phyloP scores from a whole-genome alignment of 2,113 vertebrate genomes.

The Nipponia nippon region DNA sequence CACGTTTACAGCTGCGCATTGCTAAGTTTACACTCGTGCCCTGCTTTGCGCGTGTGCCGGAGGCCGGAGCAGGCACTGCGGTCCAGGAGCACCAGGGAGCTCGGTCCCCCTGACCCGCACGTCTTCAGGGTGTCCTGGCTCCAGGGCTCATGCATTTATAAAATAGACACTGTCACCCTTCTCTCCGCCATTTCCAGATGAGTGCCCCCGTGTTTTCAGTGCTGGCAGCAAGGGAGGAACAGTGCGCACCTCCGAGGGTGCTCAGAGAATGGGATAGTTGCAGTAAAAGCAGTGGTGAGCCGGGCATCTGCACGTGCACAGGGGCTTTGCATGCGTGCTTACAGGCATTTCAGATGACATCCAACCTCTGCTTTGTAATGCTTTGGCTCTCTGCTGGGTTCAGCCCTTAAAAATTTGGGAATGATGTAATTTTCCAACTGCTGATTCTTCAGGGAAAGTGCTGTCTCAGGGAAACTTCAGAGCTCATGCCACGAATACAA shows the following conservation, averaged over 20 bases:
- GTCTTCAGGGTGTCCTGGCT: accelerated
- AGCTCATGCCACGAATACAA: accelerated
- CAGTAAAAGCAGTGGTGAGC: not conserved
- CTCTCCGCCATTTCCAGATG: not conserved
- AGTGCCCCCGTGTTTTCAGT: accelerated
- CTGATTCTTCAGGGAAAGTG: not conserved
- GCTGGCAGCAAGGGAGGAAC: not conserved
- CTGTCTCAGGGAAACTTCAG: not conserved
- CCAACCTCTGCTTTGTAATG: not conserved
- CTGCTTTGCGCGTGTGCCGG: not conserved
- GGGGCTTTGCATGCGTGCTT: accelerated
- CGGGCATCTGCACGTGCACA: accelerated
- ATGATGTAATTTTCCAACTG: not conserved
- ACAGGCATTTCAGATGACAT: accelerated
- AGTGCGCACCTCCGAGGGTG: accelerated
- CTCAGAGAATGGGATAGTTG: not conserved
- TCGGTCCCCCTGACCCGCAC: accelerated
- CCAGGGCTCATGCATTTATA: accelerated
- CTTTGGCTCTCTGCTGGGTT: not conserved
- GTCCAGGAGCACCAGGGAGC: not conserved
- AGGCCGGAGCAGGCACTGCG: not conserved
- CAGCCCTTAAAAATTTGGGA: not conserved
- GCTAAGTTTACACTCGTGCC: accelerated
- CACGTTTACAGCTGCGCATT: accelerated
- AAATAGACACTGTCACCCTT: not conserved